Percentiles rank a stretch among this genome's conserved stretches.
These are phyloP conservation scores for Notothenia coriiceps DNA, from an alignment of 2,113 vertebrate genomes.

Conservation along the genomic window DNA sequence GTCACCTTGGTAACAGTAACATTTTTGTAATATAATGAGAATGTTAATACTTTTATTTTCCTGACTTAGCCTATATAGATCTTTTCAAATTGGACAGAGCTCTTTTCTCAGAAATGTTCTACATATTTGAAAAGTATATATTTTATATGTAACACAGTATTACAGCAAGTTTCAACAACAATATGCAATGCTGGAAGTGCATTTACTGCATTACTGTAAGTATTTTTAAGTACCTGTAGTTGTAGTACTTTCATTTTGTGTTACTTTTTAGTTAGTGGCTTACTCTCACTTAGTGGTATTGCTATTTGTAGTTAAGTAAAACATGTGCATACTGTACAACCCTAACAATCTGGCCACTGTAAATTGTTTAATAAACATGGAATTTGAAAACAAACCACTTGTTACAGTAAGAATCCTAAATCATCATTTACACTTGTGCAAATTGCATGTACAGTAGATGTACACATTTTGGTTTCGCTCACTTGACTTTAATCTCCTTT, in stretches of 20 bases:
- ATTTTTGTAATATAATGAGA: slow-evolving; percentile 41
- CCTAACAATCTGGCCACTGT: neutral
- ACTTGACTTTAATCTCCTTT: neutral
- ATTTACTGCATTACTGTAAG: neutral
- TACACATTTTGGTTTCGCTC: neutral
- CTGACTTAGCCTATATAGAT: neutral
- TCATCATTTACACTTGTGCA: neutral
- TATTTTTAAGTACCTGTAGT: neutral
- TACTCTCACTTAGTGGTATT: neutral
- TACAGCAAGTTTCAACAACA: neutral
- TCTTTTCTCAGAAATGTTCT: neutral
- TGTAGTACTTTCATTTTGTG: neutral
- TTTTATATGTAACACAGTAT: too few species aligned
- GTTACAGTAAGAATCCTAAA: neutral
- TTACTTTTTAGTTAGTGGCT: neutral
- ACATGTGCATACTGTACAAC: neutral
- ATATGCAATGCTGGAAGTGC: neutral
- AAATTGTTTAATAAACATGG: neutral
- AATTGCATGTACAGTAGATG: neutral
- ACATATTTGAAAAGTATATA: neutral
- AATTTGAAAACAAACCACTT: neutral
- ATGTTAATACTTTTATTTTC: slow-evolving; percentile 27
- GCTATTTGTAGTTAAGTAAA: neutral
- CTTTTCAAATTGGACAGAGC: neutral
- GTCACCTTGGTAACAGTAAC: slow-evolving; percentile 57